A percentile compares a stretch with the other conserved stretches of the same genome.
phyloP scores from a whole-genome alignment of 2,888 invertebrate genomes.

The Drosophila kuntzei region DNA sequence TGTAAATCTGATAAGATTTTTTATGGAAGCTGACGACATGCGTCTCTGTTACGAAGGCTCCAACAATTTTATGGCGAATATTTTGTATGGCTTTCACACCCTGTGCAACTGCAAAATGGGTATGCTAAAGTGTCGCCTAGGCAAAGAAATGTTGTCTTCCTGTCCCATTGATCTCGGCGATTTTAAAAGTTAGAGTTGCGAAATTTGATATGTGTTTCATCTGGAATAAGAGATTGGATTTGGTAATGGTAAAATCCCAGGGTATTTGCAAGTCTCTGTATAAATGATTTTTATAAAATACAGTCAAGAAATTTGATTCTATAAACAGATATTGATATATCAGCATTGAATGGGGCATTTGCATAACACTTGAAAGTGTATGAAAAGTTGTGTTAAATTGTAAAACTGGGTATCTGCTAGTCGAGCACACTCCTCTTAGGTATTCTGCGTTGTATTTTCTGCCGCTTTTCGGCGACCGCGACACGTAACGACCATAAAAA shows the following conservation, averaged over 20 bases:
- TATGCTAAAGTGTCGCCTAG: background rate
- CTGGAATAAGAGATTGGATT: background rate
- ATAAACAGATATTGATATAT: no score
- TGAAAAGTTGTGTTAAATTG: background rate
- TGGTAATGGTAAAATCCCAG: background rate
- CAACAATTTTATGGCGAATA: constrained; percentile 82
- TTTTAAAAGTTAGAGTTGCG: background rate
- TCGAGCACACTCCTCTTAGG: background rate
- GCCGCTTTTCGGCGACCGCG: constrained; percentile 72
- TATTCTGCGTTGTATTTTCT: constrained; percentile 20
- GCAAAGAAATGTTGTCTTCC: background rate
- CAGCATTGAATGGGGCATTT: background rate
- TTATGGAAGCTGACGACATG: constrained; percentile 79
- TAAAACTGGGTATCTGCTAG: constrained; percentile 21
- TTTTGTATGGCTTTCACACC: constrained; percentile 67
- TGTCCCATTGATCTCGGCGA: background rate
- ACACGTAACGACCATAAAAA: constrained; percentile 83
- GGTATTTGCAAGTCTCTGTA: background rate
- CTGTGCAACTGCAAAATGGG: constrained; percentile 10
- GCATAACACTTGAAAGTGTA: background rate
- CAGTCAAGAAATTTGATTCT: background rate
- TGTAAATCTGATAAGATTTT: constrained; percentile 75
- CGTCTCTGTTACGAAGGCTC: constrained; percentile 44
- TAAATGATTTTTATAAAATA: background rate
- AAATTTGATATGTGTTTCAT: background rate